Evolutionary conservation across 2,113 vertebrate genomes (phyloP).

Genomic region (Puffinus mauretanicus): DNA sequence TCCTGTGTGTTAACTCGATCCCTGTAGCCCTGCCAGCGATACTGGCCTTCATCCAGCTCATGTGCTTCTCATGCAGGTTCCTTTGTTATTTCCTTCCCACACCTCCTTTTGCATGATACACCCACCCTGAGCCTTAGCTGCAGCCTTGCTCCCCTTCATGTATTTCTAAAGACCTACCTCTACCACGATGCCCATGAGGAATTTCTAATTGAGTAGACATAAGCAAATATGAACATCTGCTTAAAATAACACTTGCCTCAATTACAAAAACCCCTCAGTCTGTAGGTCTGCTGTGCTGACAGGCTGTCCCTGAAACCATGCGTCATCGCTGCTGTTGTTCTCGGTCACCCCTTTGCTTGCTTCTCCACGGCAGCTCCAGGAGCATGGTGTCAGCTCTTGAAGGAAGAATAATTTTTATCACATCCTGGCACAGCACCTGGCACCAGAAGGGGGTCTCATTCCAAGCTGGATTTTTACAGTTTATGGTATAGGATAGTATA

Average conservation of each 20-base stretch:
- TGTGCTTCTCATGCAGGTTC: not conserved
- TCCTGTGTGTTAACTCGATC: not conserved
- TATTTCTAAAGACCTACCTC: not conserved
- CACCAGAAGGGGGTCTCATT: rapidly evolving
- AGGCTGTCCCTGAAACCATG: not conserved
- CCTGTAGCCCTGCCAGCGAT: not conserved
- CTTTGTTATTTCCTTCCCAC: slow-evolving; percentile 5
- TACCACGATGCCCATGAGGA: not conserved
- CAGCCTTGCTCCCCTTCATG: not conserved
- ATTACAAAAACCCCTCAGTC: not conserved
- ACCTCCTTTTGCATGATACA: not conserved
- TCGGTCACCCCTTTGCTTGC: not conserved
- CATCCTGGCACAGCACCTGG: not conserved
- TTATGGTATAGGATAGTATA: not conserved
- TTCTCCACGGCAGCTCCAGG: not conserved
- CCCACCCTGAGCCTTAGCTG: not conserved
- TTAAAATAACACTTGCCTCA: not conserved
- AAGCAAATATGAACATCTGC: not conserved
- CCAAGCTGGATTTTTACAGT: not conserved
- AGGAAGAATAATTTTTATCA: not conserved
- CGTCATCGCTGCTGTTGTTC: not conserved
- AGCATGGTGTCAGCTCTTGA: not conserved
- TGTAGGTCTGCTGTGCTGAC: not conserved
- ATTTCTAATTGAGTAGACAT: not conserved
- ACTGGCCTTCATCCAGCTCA: slow-evolving; percentile 3